Percentiles rank a stretch among this genome's conserved stretches.
phyloP scores from a whole-genome alignment of 2,113 vertebrate genomes.

The Datnioides undecimradiatus region DNA sequence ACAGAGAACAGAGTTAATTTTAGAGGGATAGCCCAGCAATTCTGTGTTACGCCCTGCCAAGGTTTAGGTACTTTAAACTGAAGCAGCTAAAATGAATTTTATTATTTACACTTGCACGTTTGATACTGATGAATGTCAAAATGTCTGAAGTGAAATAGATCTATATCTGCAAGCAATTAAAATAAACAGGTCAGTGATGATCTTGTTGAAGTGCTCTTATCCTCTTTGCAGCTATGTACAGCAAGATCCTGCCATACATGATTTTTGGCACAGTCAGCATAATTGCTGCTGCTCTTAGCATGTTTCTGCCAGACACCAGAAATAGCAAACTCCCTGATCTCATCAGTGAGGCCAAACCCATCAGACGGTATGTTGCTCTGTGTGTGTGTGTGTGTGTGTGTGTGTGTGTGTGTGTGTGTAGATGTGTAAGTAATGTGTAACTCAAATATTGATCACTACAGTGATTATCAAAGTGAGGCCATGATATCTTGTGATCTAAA shows the following conservation, averaged over 20 bases:
- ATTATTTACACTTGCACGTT: background rate
- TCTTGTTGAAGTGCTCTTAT: background rate
- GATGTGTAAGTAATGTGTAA: background rate
- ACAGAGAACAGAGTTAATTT: too few species aligned
- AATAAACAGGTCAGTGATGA: background rate
- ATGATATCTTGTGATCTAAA: background rate
- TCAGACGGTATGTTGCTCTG: conserved; percentile 51
- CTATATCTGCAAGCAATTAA: background rate
- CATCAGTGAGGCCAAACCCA: conserved; percentile 57
- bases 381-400: background rate
- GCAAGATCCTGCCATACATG: conserved; percentile 53
- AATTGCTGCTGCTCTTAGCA: conserved; percentile 39
- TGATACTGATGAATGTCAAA: background rate
- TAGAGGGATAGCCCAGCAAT: too few species aligned
- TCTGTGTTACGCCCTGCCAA: too few species aligned
- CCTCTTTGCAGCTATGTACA: conserved; percentile 53
- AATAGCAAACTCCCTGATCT: conserved; percentile 64
- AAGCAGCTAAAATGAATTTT: background rate
- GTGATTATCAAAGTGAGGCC: background rate
- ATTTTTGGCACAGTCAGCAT: conserved; percentile 65
- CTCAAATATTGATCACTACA: background rate
- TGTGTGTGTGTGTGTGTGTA: background rate
- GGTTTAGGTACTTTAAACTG: too few species aligned
- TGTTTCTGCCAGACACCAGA: conserved; percentile 73
- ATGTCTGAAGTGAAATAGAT: background rate